phyloP scores from a whole-genome alignment of 1,140 invertebrate species.

The Bursaphelenchus mucronatus region DNA sequence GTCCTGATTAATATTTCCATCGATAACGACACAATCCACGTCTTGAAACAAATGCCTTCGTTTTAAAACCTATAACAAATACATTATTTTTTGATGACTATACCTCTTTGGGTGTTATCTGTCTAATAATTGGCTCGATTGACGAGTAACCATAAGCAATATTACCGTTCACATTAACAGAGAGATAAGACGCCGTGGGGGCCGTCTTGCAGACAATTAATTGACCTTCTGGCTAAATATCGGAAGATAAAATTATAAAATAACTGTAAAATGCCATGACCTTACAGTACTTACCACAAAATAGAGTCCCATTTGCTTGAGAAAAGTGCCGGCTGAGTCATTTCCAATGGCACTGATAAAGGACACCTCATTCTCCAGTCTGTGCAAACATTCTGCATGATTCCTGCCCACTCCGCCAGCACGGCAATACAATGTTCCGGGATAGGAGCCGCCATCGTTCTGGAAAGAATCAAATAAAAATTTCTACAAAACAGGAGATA shows the following conservation, averaged over 20 bases:
- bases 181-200: conserved; percentile 44
- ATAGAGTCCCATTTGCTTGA: conserved; percentile 15
- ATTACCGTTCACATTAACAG: conserved; percentile 43
- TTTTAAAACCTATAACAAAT: conserved; percentile 34
- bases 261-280: conserved; percentile 20
- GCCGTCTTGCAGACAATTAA: conserved; percentile 18
- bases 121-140: conserved; percentile 30
- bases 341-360: conserved; percentile 77
- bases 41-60: conserved; percentile 33
- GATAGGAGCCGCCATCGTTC: conserved; percentile 75
- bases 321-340: conserved; percentile 63
- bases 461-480: conserved; percentile 61
- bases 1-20: conserved; percentile 41
- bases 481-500: not conserved
- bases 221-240: conserved; percentile 2
- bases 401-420: conserved; percentile 85
- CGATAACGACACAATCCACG: conserved; percentile 48
- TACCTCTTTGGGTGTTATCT: conserved; percentile 38
- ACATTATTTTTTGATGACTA: not conserved
- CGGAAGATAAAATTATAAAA: conserved; percentile 17
- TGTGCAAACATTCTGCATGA: conserved; percentile 76
- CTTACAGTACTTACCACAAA: conserved; percentile 19
- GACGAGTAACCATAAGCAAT: conserved; percentile 36
- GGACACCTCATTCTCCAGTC: conserved; percentile 68
- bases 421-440: conserved; percentile 67